These are phyloP conservation scores for Notechis scutatus DNA, from an alignment of 2,113 vertebrate genomes.

Conservation along the genomic window DNA sequence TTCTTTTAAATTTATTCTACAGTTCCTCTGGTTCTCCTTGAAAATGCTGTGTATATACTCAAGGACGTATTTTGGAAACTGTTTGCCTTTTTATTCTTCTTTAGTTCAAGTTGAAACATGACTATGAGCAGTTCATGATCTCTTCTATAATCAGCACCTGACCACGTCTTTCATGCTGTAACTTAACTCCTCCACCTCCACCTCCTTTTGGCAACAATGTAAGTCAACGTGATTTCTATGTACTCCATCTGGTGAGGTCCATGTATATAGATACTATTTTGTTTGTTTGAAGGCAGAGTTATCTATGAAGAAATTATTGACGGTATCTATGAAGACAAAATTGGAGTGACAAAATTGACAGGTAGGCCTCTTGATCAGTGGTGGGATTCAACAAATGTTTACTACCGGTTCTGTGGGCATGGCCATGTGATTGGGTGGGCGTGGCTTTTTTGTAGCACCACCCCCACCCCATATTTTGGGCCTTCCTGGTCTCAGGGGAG, in stretches of 20 bases:
- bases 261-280: background rate
- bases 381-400: too few species aligned
- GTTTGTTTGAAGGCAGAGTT: background rate
- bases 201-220: background rate
- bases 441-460: too few species aligned
- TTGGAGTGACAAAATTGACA: background rate
- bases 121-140: background rate
- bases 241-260: background rate
- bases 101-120: background rate
- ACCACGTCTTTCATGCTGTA: background rate
- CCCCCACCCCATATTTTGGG: too few species aligned
- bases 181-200: background rate
- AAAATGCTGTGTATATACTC: background rate
- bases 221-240: background rate
- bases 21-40: background rate
- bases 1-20: background rate
- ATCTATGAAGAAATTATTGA: background rate
- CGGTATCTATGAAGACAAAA: background rate
- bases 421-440: too few species aligned
- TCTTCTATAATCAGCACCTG: background rate
- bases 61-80: background rate
- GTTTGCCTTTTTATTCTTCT: background rate
- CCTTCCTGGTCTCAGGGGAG: too few species aligned
- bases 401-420: too few species aligned
- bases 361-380: background rate